Base-by-base conservation (phyloP, 2,888 invertebrate species). In the Agrotis exclamationis region DNA sequence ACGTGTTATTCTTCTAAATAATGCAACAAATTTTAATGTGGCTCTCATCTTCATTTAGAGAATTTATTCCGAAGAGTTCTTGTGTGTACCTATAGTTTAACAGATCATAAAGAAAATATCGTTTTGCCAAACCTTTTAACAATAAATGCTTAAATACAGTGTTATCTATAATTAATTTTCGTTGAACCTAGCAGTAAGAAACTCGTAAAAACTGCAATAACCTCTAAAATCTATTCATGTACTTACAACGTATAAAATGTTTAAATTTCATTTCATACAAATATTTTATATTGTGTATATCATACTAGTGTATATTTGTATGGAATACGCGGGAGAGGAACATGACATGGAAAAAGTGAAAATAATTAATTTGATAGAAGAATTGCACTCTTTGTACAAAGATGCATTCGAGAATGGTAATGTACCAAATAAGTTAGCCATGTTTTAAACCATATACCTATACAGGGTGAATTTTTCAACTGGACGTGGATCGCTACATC, bases 91-190 rank as follows among this genome's bases (percentile, higher is more conserved):
- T 11, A 11, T 9, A 39, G 11, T 11, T n/a, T 39, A 39, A 39
- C 9, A 39, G 39, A 39, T 39, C 11, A 0, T 39, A 39, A 4
- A 39, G 33, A 5, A 39, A 39, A 9, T 33, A 33, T 33, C 9
- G 9, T 39, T 39, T 39, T 39, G 39, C 9, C 9, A 39, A 39
- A 9, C 39, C 20, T 20, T 28, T 28, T 51, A 67, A 33, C 14
- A 5, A 44, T 66, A 50, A 73, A 73, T 2, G 39, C 39, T 39
- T 5, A 11, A 39, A 39, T 9, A 56, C 33, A 59, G 22, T 44
- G 63, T 85, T 78, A 84, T 83, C 77, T 28, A 60, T 74, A 88
- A 93, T 92, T 91, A 90, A 89, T 88, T 88, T 88, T 78, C 88
- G 89, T 16, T 69, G 78, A 82, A 83, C 91, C 92, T 70, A 88